Conservation (phyloP, 1,140 invertebrate species). For the Nephotettix cincticeps region DNA sequence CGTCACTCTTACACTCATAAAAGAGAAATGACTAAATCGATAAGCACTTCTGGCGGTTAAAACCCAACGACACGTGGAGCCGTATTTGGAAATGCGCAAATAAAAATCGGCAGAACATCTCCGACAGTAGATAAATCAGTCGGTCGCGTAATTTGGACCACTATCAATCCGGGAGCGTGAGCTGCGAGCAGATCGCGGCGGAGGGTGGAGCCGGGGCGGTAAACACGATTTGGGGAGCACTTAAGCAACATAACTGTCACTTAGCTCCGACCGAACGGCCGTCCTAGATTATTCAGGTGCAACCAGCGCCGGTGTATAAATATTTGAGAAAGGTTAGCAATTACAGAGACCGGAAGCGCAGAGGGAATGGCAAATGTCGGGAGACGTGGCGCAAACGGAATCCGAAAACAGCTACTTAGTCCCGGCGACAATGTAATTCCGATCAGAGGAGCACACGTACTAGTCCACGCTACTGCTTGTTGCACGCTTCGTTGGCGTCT, state of each 20-base stretch:
- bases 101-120: too few species aligned
- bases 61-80: too few species aligned
- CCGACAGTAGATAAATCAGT: too few species aligned
- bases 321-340: constrained; percentile 23
- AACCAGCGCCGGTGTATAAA: background rate
- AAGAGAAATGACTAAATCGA: too few species aligned
- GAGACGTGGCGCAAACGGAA: constrained; percentile 2
- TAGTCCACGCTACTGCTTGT: too few species aligned
- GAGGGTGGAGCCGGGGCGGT: constrained; percentile 13
- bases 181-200: too few species aligned
- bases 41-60: too few species aligned
- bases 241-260: constrained; percentile 18
- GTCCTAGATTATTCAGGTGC: background rate
- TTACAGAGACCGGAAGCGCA: constrained; percentile 7
- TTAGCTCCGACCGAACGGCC: background rate
- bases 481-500: too few species aligned
- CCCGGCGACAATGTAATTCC: constrained; percentile 15
- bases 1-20: too few species aligned
- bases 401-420: constrained; percentile 12
- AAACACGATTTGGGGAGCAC: constrained; percentile 18
- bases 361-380: constrained; percentile 16
- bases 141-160: too few species aligned
- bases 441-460: background rate
- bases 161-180: too few species aligned
- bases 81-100: too few species aligned